These are phyloP conservation scores for Ispidina picta DNA, from an alignment of 2,797 vertebrate genomes.

Conservation along the genomic window DNA sequence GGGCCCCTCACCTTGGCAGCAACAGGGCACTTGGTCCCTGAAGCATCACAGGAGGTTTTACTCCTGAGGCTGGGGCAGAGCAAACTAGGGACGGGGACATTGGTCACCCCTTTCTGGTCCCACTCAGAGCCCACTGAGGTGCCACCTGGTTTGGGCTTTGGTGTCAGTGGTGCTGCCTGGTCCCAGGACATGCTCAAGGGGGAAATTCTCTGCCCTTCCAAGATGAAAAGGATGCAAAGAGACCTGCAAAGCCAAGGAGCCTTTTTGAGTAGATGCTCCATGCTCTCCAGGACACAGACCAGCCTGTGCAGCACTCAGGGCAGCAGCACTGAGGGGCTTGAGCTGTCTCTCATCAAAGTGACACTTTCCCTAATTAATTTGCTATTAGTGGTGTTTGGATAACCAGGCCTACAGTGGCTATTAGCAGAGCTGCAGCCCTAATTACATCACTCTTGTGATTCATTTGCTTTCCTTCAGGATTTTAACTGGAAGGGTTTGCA, in stretches of 20 bases:
- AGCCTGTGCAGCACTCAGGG: background rate
- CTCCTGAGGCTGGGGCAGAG: background rate
- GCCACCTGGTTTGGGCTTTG: background rate
- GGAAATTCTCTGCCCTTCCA: background rate
- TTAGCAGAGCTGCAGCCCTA: background rate
- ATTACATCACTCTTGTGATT: background rate
- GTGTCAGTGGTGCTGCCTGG: background rate
- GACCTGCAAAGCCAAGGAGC: background rate
- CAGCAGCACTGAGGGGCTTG: background rate
- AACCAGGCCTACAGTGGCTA: background rate
- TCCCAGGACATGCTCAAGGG: background rate
- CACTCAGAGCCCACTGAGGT: background rate
- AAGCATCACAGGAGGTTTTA: background rate
- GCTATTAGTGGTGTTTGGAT: background rate
- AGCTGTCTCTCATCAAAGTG: background rate
- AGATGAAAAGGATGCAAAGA: background rate
- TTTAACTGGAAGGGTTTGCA: background rate
- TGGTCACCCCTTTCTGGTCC: fast-evolving
- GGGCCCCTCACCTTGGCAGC: background rate
- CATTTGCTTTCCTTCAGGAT: background rate
- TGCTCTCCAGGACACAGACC: background rate
- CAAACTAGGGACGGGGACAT: background rate
- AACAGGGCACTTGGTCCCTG: background rate
- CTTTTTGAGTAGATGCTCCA: background rate
- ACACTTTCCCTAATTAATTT: background rate